These are phyloP conservation scores for Cebidichthys violaceus DNA, from an alignment of 2,113 vertebrate genomes.

Conservation along the genomic window DNA sequence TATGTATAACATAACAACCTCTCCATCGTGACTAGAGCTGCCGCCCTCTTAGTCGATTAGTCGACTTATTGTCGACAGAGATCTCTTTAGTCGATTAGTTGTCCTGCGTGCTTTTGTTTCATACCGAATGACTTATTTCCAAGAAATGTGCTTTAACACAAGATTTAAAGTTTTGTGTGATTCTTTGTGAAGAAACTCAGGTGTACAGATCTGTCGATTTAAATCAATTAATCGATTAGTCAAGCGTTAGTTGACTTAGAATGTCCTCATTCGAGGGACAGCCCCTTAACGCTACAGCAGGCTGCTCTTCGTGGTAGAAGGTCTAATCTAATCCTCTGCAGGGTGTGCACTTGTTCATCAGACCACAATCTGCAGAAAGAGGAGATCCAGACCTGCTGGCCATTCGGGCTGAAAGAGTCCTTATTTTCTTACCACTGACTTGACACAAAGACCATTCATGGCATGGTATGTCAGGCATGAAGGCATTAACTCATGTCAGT, in stretches of 20 bases:
- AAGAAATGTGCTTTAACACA: too few relatives aligned
- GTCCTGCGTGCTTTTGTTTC: not conserved
- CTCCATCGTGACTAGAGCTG: not conserved
- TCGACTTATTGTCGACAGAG: too few relatives aligned
- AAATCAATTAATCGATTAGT: not conserved
- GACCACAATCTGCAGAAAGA: slow-evolving; percentile 39
- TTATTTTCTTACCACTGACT: slow-evolving; percentile 25
- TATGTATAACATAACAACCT: not conserved
- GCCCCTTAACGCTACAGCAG: not conserved
- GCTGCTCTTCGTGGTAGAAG: not conserved
- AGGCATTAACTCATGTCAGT: slow-evolving; percentile 51
- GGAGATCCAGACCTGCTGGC: slow-evolving; percentile 23
- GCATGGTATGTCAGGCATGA: slow-evolving; percentile 33
- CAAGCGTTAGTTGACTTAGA: not conserved
- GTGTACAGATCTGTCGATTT: not conserved
- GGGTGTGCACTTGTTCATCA: not conserved
- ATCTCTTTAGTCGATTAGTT: not conserved
- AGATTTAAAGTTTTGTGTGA: too few relatives aligned
- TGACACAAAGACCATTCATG: slow-evolving; percentile 54
- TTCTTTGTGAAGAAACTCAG: too few relatives aligned
- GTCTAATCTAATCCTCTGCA: not conserved
- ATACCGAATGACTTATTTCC: too few relatives aligned
- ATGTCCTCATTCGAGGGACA: not conserved
- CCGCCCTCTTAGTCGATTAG: not conserved
- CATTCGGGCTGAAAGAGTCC: slow-evolving; percentile 6